Conservation (phyloP, 2,113 vertebrate genomes). For the Columbina picui region DNA sequence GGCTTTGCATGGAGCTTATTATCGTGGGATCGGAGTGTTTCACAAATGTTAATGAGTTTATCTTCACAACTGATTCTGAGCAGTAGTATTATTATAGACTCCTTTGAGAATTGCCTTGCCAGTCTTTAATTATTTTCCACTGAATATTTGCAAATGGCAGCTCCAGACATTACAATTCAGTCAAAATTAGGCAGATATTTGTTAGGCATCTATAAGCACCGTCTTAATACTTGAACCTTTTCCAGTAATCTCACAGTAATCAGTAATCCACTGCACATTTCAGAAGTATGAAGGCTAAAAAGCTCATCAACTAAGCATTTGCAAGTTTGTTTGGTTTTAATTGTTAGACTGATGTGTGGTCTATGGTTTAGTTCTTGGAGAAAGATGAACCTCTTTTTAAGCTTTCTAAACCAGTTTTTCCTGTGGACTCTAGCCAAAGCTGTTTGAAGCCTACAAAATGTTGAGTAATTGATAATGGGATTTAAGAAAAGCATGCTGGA, state of each 20-base stretch:
- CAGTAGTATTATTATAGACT: not conserved
- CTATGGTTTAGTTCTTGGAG: not conserved
- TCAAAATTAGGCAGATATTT: not conserved
- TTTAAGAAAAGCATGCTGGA: not conserved
- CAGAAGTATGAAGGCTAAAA: not conserved
- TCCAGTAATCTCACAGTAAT: not conserved
- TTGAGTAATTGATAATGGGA: not conserved
- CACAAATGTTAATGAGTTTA: not conserved
- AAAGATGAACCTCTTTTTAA: not conserved
- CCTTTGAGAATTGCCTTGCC: conserved; percentile 6
- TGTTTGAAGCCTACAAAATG: not conserved
- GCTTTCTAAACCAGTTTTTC: not conserved
- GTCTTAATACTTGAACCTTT: not conserved
- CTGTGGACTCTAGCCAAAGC: not conserved
- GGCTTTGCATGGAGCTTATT: conserved; percentile 18
- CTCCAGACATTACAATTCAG: not conserved
- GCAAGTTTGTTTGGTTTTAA: not conserved
- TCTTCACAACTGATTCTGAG: not conserved
- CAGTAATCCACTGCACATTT: not conserved
- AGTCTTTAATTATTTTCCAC: conserved; percentile 10
- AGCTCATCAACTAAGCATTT: not conserved
- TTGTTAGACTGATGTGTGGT: not conserved
- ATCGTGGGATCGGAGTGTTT: not conserved
- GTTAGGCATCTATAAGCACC: not conserved
- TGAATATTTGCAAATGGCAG: not conserved